phyloP scores from a whole-genome alignment of 1,140 invertebrate genomes.

The Hyphantria cunea region DNA sequence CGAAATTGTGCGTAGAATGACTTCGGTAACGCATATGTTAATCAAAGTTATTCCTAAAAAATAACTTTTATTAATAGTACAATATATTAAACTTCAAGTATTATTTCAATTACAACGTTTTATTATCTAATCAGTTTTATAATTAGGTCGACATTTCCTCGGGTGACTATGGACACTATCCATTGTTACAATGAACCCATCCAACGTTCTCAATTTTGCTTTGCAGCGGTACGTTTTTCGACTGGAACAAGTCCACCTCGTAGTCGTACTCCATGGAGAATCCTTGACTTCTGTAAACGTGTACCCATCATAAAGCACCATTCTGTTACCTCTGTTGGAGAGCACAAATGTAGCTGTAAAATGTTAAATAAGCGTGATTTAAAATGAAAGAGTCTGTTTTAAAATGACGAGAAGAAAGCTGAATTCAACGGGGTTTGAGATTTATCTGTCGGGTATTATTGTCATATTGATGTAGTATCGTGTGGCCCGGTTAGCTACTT shows the following conservation, averaged over 20 bases:
- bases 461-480: too few species aligned
- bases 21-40: too few species aligned
- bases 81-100: too few species aligned
- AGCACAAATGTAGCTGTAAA: constrained; percentile 11
- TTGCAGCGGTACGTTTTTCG: constrained; percentile 2
- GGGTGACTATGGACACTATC: constrained; percentile 11
- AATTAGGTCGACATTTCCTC: background rate
- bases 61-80: too few species aligned
- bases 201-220: constrained; percentile 5
- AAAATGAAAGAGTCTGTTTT: too few species aligned
- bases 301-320: constrained; percentile 19
- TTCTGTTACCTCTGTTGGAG: constrained; percentile 20
- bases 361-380: background rate
- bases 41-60: too few species aligned
- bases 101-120: too few species aligned
- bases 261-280: background rate
- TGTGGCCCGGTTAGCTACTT: too few species aligned
- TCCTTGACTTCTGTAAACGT: constrained; percentile 10
- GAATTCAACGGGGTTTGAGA: too few species aligned
- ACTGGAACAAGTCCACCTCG: constrained; percentile 40
- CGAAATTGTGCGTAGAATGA: too few species aligned
- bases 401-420: too few species aligned
- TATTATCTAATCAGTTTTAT: background rate
- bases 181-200: background rate
- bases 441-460: too few species aligned